phyloP scores from a whole-genome alignment of 1,140 invertebrate species.

The Diabrotica undecimpunctata region DNA sequence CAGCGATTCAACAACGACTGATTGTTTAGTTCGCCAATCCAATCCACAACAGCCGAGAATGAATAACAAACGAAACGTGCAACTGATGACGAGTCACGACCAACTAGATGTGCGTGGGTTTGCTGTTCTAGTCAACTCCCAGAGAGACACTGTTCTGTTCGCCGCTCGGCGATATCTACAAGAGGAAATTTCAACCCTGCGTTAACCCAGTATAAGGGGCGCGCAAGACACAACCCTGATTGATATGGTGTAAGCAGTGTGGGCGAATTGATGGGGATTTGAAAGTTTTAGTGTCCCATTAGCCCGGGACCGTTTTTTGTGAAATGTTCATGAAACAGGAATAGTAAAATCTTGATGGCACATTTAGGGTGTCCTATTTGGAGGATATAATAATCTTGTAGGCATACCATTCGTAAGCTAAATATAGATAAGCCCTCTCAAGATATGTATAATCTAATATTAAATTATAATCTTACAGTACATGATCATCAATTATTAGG shows the following conservation, averaged over 20 bases:
- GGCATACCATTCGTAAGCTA: too few relatives aligned
- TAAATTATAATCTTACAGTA: too few relatives aligned
- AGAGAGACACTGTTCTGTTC: not conserved
- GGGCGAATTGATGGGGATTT: not conserved
- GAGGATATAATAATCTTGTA: too few relatives aligned
- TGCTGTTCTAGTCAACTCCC: not conserved
- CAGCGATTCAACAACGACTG: not conserved
- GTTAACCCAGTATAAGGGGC: not conserved
- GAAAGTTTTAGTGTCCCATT: not conserved
- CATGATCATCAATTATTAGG: too few relatives aligned
- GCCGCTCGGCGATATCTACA: not conserved
- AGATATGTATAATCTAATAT: too few relatives aligned
- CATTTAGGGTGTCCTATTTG: too few relatives aligned
- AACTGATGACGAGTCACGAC: not conserved
- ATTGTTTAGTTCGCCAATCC: not conserved
- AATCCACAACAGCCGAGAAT: not conserved
- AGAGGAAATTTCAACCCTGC: not conserved
- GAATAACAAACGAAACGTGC: not conserved
- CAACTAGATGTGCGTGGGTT: too few relatives aligned
- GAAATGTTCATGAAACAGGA: too few relatives aligned
- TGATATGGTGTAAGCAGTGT: not conserved
- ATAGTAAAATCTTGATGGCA: too few relatives aligned
- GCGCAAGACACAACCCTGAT: constrained; percentile 1
- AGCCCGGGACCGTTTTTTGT: too few relatives aligned
- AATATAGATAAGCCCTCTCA: too few relatives aligned